Evolutionary conservation across 2,797 vertebrate species (phyloP).

Genomic region (Bufotes viridis): DNA sequence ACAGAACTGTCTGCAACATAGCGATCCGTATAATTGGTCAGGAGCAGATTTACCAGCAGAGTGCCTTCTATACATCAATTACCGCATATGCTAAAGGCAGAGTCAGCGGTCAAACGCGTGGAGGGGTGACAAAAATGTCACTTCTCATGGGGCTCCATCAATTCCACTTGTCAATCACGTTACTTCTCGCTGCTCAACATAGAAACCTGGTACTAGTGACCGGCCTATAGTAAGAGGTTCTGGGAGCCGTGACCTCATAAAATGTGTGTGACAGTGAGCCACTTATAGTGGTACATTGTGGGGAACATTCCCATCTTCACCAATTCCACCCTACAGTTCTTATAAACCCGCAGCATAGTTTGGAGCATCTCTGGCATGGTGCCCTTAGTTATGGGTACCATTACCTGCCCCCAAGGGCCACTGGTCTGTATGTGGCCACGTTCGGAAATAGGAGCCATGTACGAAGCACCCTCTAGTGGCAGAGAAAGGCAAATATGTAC

Average conservation of each 20-base stretch:
- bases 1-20: neutral
- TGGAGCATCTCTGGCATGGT: neutral
- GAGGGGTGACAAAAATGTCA: neutral
- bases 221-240: neutral
- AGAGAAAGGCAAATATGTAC: too few relatives aligned
- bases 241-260: constrained; percentile 15
- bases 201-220: neutral
- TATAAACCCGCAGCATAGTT: neutral
- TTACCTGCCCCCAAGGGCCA: neutral
- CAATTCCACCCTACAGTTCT: neutral
- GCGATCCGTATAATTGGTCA: neutral
- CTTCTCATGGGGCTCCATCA: neutral
- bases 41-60: neutral
- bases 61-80: neutral
- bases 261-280: neutral
- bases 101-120: neutral
- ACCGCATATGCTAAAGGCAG: neutral
- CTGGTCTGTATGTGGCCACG: too few relatives aligned
- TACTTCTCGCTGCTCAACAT: neutral
- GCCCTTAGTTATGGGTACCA: neutral
- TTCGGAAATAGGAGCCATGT: too few relatives aligned
- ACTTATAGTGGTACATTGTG: neutral
- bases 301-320: neutral
- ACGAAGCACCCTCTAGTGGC: too few relatives aligned
- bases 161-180: constrained; percentile 1